Conservation (phyloP, 2,113 vertebrate species). For the Zosterops japonicus region DNA sequence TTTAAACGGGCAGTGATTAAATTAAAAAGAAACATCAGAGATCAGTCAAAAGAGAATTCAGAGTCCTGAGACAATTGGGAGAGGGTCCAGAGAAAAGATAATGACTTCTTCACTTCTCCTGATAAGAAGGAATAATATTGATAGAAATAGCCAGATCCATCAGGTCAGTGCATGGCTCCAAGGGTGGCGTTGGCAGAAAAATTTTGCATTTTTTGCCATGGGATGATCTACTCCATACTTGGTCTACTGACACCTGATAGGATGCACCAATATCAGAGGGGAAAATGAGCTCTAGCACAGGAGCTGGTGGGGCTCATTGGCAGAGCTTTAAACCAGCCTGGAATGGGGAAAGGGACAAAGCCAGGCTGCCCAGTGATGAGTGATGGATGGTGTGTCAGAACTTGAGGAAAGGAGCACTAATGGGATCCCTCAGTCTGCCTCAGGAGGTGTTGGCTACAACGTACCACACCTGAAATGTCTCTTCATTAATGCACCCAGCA, state of each 20-base stretch:
- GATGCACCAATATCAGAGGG: neutral
- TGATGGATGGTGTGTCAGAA: neutral
- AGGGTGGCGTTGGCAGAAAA: neutral
- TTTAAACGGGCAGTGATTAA: neutral
- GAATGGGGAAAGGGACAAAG: neutral
- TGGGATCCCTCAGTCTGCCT: neutral
- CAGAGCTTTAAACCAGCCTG: neutral
- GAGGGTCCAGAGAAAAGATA: neutral
- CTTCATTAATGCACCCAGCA: neutral
- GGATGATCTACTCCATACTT: neutral
- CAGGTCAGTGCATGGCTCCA: neutral
- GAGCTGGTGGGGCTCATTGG: fast-evolving
- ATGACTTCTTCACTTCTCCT: neutral
- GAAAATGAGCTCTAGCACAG: neutral
- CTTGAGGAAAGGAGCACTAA: neutral
- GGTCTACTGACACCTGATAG: neutral
- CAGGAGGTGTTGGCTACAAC: neutral
- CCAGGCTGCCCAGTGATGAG: neutral
- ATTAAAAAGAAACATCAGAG: neutral
- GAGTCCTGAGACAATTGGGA: fast-evolving
- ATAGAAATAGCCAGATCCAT: neutral
- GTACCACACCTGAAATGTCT: neutral
- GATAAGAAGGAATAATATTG: neutral
- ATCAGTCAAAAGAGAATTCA: neutral
- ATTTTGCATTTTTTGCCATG: neutral